Conservation (phyloP, 2,797 vertebrate genomes). For the Phrynocephalus guinanensis region DNA sequence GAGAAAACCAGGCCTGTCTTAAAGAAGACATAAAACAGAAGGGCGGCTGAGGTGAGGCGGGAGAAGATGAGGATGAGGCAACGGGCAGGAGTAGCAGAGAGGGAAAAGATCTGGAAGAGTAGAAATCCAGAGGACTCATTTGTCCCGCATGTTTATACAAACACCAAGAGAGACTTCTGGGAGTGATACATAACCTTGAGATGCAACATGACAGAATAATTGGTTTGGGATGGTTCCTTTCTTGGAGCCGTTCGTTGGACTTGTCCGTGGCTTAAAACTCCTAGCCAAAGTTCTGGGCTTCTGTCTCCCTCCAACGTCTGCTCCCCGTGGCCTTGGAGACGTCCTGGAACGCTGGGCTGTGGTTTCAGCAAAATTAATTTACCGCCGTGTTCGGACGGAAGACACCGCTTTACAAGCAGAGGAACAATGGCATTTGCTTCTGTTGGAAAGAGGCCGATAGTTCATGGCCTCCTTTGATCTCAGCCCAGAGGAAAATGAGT, state of each 20-base stretch:
- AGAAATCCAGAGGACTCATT: neutral
- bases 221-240: too few species aligned
- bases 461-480: neutral
- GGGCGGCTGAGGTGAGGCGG: neutral
- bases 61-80: neutral
- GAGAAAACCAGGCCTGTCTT: neutral
- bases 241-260: neutral
- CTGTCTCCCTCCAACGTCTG: too few species aligned
- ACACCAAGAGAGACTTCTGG: neutral
- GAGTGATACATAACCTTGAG: neutral
- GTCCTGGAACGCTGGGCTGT: too few species aligned
- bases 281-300: too few species aligned
- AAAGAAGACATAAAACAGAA: constrained; percentile 6
- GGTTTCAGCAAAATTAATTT: too few species aligned
- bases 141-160: neutral
- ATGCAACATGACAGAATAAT: neutral
- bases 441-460: neutral
- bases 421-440: too few species aligned
- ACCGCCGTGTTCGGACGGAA: too few species aligned
- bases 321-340: too few species aligned
- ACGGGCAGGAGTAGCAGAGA: neutral
- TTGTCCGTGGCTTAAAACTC: neutral
- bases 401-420: too few species aligned
- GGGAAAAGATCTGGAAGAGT: neutral
- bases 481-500: neutral